Evolutionary conservation across 1,140 invertebrate genomes (phyloP), one percentile per base, ranked within the genome.

Genomic region (Polypedilum vanderplanki): DNA sequence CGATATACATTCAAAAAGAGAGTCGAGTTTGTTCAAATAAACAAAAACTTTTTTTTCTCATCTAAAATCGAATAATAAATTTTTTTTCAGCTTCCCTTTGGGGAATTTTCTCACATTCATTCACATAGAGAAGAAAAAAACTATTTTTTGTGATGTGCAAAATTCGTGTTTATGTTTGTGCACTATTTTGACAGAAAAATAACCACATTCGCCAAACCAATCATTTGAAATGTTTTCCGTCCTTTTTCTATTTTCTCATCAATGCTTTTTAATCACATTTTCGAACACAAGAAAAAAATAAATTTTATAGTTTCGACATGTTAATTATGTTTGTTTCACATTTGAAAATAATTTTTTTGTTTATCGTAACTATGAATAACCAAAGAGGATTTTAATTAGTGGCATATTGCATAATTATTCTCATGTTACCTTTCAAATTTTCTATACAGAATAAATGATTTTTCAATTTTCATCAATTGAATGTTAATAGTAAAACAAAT

Each of bases 301-400:
- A 33, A 33, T 33, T 33, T 33, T 33, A 33, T 57, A 57, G 12
- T n/a, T 57, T 57, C 46, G 46, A 57, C 46, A 57, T 57, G 46
- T 57, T 57, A 57, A 57, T 57, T 57, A 57, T 57, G 46, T 57
- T 57, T 57, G 15, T 57, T 57, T 57, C 46, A 57, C 46, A 57
- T 57, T 57, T 57, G n/a, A 57, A 57, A 57, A 57, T 12, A 57
- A 15, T 12, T 12, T 12, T 12, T 57, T 15, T 46, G 15, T 46
- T 57, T 12, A 57, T 57, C 46, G 12, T 57, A 12, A 57, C 12
- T n/a, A n/a, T 57, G 46, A 9, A 46, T 46, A 15, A 46, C 46
- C 46, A 57, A 12, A 57, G 12, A 57, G 12, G 12, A 46, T 46
- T 46, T 46, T 46, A 46, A 46, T 46, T 46, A 46, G 41, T 46